phyloP scores from a whole-genome alignment of 2,113 vertebrate genomes.

The Piprites chloris region DNA sequence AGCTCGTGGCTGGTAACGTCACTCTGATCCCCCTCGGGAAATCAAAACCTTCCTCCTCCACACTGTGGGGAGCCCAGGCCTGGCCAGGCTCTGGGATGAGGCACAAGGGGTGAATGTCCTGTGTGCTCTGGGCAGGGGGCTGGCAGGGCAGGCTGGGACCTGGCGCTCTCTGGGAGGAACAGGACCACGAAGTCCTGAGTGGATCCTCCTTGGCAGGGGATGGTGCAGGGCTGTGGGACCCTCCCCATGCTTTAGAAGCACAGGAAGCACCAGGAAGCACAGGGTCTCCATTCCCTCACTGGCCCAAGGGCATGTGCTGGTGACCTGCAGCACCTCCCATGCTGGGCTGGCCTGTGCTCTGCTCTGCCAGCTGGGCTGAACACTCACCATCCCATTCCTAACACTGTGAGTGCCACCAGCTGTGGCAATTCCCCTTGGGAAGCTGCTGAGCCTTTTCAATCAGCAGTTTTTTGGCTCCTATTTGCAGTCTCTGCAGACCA shows the following conservation, averaged over 20 bases:
- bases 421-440: not conserved
- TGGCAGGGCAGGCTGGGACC: not conserved
- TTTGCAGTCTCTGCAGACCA: not conserved
- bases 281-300: accelerated
- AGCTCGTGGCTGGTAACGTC: not conserved
- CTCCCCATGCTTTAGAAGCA: not conserved
- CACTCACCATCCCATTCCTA: not conserved
- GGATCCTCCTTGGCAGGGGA: not conserved
- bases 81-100: not conserved
- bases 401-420: not conserved
- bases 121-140: not conserved
- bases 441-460: not conserved
- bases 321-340: not conserved
- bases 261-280: not conserved
- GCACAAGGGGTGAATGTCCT: accelerated
- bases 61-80: accelerated
- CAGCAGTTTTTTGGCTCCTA: not conserved
- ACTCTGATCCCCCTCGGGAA: not conserved
- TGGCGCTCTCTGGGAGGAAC: not conserved
- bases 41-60: not conserved
- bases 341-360: not conserved
- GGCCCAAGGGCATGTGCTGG: not conserved
- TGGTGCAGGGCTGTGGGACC: not conserved
- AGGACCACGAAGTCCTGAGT: accelerated
- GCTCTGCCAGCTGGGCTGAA: not conserved